Evolutionary conservation across 1,140 invertebrate species (phyloP), one percentile per base, ranked within the genome.

Genomic region (Copidosoma floridanum): DNA sequence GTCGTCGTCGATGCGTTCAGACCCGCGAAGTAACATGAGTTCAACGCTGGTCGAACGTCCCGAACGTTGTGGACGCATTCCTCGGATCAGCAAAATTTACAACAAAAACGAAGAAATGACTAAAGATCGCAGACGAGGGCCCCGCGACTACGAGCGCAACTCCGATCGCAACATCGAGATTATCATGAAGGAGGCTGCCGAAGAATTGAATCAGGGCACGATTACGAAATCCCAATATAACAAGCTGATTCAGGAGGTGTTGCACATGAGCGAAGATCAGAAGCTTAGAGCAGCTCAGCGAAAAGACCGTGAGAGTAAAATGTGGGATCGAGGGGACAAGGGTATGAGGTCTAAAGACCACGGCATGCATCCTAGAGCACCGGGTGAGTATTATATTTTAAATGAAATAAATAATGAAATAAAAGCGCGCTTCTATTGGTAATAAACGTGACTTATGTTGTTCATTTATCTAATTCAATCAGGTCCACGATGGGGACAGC

Each of bases 111-210:
- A 70, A 70, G 58, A 73, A 69, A 0, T 77, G 21, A 70, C 68
- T 5, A 74, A 66, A 16, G 77, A 80, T 2, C 35, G 65, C 57
- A 64, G 85, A 88, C 68, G 67, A 14, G 69, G 77, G 3, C 65
- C 74, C 35, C 64, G 57, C 53, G 72, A 75, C 2, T 69, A 65
- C 6, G 78, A 79, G 11, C 65, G 76, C 26, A 74, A 75, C 21
- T 81, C 85, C 37, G 85, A 87, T 44, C 82, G 84, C 55, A 87
- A 85, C 51, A 85, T 88, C 48, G 88, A 89, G 67, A 88, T 89
- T 8, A 93, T 95, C 37, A 86, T 95, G 68, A 86, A 85, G 23
- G 87, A 93, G 69, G 93, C 92, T 1, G 89, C 93, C 44, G 89
- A 92, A 67, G 86, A 94, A 65, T 80, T 87, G 41, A 86, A 86